Evolutionary conservation across 2,888 invertebrate species (phyloP).

Genomic region (Drosophila falleni): DNA sequence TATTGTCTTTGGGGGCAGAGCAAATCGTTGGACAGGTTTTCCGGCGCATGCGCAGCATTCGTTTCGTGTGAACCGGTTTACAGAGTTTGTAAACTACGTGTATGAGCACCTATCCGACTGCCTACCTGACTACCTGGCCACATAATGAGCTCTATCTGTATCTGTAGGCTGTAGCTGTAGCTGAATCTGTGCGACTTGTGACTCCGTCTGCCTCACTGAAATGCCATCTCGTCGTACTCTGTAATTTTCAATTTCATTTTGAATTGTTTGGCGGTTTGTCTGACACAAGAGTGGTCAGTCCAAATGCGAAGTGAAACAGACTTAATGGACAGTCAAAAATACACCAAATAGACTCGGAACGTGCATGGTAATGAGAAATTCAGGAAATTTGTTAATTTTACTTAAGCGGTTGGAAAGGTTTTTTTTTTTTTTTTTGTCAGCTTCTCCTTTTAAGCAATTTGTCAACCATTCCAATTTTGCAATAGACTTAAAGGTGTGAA

Average conservation of each 20-base stretch:
- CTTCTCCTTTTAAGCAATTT: conserved; percentile 20
- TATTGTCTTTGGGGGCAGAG: conserved; percentile 67
- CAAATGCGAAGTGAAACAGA: conserved; percentile 23
- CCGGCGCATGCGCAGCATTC: conserved; percentile 57
- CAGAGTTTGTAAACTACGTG: conserved; percentile 29
- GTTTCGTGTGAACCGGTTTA: conserved; percentile 62
- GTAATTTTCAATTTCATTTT: conserved; percentile 73
- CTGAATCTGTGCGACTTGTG: conserved; percentile 10
- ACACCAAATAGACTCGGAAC: conserved; percentile 9
- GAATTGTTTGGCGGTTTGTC: conserved; percentile 43
- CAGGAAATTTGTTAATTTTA: conserved; percentile 36
- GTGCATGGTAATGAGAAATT: conserved; percentile 28
- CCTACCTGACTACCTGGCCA: conserved; percentile 24
- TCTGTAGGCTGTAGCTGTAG: conserved; percentile 10
- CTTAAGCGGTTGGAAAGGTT: conserved; percentile 49
- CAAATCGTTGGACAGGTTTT: conserved; percentile 74
- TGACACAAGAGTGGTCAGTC: conserved; percentile 20
- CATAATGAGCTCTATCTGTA: conserved; percentile 34
- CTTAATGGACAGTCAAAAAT: conserved; percentile 46
- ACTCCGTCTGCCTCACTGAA: conserved; percentile 19
- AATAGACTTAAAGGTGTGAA: conserved; percentile 9
- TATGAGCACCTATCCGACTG: conserved; percentile 36
- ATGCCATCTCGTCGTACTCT: conserved; percentile 32
- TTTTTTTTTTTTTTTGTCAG: conserved; percentile 19
- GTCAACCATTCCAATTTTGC: conserved; percentile 4